These are phyloP conservation scores for Theodoxus fluviatilis DNA, from an alignment of 2,888 invertebrate species.

Conservation along the genomic window DNA sequence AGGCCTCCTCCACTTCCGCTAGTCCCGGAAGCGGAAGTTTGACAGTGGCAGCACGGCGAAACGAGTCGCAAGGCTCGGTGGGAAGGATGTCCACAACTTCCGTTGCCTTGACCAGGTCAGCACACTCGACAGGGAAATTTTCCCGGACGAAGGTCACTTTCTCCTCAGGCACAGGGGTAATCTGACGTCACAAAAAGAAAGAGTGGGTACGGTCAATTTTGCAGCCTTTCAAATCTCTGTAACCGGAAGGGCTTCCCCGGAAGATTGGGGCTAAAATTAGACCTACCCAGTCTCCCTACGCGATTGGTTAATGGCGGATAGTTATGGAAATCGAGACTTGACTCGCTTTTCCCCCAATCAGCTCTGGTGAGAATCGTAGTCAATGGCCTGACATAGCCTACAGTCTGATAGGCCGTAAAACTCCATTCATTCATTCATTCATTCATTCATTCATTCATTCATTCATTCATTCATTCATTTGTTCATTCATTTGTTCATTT, in stretches of 20 bases:
- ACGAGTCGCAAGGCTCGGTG: slow-evolving; percentile 39
- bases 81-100: slow-evolving; percentile 54
- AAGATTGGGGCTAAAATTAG: too few relatives aligned
- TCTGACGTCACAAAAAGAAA: slow-evolving; percentile 38
- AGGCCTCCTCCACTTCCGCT: slow-evolving; percentile 48
- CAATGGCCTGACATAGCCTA: too few relatives aligned
- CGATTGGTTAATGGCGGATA: too few relatives aligned
- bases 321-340: too few relatives aligned
- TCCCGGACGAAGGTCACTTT: slow-evolving; percentile 46
- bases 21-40: slow-evolving; percentile 60
- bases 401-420: neutral
- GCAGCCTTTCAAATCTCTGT: too few relatives aligned
- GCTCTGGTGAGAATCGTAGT: too few relatives aligned
- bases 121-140: slow-evolving; percentile 48
- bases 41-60: slow-evolving; percentile 56
- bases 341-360: too few relatives aligned
- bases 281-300: too few relatives aligned
- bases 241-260: too few relatives aligned
- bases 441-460: neutral
- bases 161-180: slow-evolving; percentile 48
- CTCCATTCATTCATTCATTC: neutral
- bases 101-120: slow-evolving; percentile 50
- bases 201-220: neutral
- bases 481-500: too few relatives aligned
- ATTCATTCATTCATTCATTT: too few relatives aligned